Base-by-base conservation (phyloP, 2,113 vertebrate genomes). In the Steatornis caripensis region DNA sequence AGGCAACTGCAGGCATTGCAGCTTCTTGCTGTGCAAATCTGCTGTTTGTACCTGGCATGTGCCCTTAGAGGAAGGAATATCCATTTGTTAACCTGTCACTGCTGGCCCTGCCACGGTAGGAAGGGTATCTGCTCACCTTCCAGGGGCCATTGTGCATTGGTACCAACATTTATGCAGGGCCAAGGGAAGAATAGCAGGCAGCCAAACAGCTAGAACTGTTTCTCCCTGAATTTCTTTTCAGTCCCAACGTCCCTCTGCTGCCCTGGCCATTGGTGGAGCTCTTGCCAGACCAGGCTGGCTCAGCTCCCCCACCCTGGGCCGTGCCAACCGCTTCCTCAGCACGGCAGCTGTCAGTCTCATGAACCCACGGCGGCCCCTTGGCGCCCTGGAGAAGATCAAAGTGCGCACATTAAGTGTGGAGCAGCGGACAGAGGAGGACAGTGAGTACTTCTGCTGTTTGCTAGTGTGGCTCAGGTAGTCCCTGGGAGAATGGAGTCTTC, bases 241-340 rank as follows among this genome's bases (percentile, higher is more conserved):
- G 92, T 95, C 82, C 46, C 97, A 99, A 98, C 98, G 99, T 81
- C 98, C 99, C 3, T 95, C 98, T n/a, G 98, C 99, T 0, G 98
- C 99, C 17, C 95, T 98, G 39, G 99, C 99, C 32, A 98, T 99
- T 34, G 99, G 99, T 6, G 99, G 99, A 2, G 98, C 99, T 15
- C 96, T 99, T 43, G 98, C 99, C 21, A 98, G 99, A 72, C 99
- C 99, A 24, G 98, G 99, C 97, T 99, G 99, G 99, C 97, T 99
- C 90, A 99, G 99, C 92, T 99, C 99, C 39, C 99, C 99, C 11
- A 99, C 99, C 5, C 94, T 99, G 96, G 99, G 99, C 48, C 98
- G 99, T 68, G 99, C 99, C 78, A 99, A 99, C 85, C 99, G 99
- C 37, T 99, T 99, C 96, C 98, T 99, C 87, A 99, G 99, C 98